Base-by-base conservation (phyloP, 2,888 invertebrate species). In the Rhynchonema sp. region DNA sequence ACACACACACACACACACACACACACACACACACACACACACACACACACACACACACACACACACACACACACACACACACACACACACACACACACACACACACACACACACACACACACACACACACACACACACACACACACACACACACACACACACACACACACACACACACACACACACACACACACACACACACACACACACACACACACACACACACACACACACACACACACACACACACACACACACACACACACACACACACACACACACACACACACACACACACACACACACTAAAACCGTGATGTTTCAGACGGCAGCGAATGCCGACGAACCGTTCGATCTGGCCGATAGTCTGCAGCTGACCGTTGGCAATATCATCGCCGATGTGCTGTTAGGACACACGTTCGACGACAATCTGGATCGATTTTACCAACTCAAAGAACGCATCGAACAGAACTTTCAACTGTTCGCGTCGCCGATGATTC, bases 11-110 rank as follows among this genome's bases (percentile, higher is more conserved):
- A 58, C 58, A 58, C 58, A 49, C 58, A 46, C 58, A 58, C 58
- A 49, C 58, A 58, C 58, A 58, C 58, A 49, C 58, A 58, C 58
- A 58, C 58, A 49, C 58, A 58, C 58, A 58, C 58, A 49, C 58
- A 58, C 58, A 58, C 58, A 49, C 58, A 58, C 58, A 58, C 58
- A 49, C 58, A 58, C 58, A 58, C 58, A 49, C 58, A 58, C 58
- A 58, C 58, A 49, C 58, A 58, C 58, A 58, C 58, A 49, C 58
- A 58, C 46, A 58, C 58, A 49, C 58, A 58, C 58, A 49, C 46
- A 49, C 58, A 58, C 58, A 49, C 58, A 49, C 58, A 58, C 58
- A 58, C 58, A 49, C 58, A 58, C 58, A 58, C 58, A 49, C 58
- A 58, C 46, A 58, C 58, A 49, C 58, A 58, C 58, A 58, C 58